Evolutionary conservation across 2,113 vertebrate species (phyloP).

Genomic region (Macroglossus sobrinus): DNA sequence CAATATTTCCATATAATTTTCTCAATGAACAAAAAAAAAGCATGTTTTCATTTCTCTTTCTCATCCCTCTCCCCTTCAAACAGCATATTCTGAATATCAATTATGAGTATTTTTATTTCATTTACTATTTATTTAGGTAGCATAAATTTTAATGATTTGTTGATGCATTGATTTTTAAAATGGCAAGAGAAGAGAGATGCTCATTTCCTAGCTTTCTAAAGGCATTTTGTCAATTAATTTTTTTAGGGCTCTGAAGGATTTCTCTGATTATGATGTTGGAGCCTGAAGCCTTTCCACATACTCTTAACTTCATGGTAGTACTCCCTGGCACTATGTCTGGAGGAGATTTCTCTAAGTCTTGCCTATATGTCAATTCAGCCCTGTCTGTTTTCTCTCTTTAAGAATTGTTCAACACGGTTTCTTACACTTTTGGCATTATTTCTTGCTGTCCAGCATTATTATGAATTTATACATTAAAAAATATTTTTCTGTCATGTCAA

Average conservation of each 20-base stretch:
- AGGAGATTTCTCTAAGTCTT: background rate
- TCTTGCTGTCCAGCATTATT: background rate
- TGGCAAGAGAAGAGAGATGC: background rate
- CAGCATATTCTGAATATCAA: background rate
- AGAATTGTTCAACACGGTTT: background rate
- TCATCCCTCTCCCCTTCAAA: background rate
- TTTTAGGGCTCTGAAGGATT: background rate
- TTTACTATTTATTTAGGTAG: background rate
- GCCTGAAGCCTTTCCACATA: background rate
- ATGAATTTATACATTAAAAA: background rate
- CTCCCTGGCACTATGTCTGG: background rate
- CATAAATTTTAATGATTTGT: background rate
- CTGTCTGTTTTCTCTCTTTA: background rate
- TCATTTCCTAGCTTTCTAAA: background rate
- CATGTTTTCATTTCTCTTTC: background rate
- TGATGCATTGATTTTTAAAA: background rate
- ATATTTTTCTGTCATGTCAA: background rate
- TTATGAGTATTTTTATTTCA: background rate
- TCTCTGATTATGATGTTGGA: background rate
- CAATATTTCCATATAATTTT: background rate
- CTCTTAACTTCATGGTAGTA: background rate
- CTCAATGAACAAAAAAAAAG: background rate
- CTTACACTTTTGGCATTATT: background rate
- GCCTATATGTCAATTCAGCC: background rate
- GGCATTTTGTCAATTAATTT: background rate